Evolutionary conservation across 1,140 invertebrate genomes (phyloP).

Genomic region (Neodiprion virginianus): DNA sequence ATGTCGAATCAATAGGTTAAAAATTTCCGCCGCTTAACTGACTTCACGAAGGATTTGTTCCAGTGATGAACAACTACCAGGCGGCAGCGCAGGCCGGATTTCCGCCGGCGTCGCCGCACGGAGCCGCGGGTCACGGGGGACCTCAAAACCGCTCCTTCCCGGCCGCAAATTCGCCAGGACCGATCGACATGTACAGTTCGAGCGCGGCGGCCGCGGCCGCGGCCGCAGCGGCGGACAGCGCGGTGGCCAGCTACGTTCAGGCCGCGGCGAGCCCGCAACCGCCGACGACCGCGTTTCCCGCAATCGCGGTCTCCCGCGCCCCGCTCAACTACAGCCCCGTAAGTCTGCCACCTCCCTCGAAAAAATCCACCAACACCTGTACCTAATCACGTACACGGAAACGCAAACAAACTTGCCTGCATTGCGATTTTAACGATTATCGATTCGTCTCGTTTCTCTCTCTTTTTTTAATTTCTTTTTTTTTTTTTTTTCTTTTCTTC

Average conservation of each 20-base stretch:
- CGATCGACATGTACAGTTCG: slow-evolving; percentile 90
- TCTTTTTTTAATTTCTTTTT: slow-evolving; percentile 9
- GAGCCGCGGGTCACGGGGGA: slow-evolving; percentile 65
- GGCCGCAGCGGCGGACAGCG: slow-evolving; percentile 59
- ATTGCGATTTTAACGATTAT: neutral
- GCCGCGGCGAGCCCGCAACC: slow-evolving; percentile 88
- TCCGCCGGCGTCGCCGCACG: slow-evolving; percentile 72
- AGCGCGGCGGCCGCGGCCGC: slow-evolving; percentile 75
- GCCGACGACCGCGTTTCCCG: slow-evolving; percentile 80
- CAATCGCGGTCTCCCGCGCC: slow-evolving; percentile 87
- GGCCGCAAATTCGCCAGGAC: slow-evolving; percentile 85
- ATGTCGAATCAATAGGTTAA: no score
- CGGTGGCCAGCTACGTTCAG: slow-evolving; percentile 86
- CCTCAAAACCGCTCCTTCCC: slow-evolving; percentile 80
- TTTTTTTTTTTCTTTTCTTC: neutral
- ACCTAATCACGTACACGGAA: no score
- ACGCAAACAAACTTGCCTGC: neutral
- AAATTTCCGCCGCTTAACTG: no score
- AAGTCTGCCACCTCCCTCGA: slow-evolving; percentile 60
- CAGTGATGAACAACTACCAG: slow-evolving; percentile 96
- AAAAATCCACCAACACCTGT: neutral
- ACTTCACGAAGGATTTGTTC: slow-evolving; percentile 45
- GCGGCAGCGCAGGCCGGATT: slow-evolving; percentile 79
- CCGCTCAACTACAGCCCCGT: slow-evolving; percentile 90
- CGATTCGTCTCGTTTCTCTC: slow-evolving; percentile 17